These are phyloP conservation scores for Cheirogaleus medius DNA, from an alignment of 2,113 vertebrate genomes.

Conservation along the genomic window DNA sequence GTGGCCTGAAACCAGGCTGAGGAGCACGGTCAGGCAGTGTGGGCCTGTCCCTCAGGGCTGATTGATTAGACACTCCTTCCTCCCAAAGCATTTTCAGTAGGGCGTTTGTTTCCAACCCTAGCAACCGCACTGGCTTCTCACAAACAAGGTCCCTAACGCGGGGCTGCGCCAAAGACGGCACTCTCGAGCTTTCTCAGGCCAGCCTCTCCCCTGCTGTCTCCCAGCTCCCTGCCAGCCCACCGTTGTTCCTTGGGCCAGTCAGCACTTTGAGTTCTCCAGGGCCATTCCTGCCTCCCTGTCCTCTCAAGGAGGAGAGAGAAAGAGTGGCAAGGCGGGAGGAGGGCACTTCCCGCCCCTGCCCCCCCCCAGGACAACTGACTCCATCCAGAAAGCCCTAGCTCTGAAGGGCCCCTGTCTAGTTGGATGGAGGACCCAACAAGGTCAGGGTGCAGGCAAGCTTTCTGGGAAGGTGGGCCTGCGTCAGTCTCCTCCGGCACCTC, in stretches of 20 bases:
- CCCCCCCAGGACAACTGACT: fast-evolving
- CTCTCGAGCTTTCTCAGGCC: neutral
- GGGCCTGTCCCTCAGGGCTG: neutral
- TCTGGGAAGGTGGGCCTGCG: neutral
- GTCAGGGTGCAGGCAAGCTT: neutral
- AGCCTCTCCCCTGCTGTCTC: fast-evolving
- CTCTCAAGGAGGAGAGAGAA: neutral
- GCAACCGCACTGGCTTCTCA: neutral
- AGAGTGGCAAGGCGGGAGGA: neutral
- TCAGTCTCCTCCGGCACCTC: neutral
- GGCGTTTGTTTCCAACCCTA: conserved; percentile 30
- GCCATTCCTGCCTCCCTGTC: no score
- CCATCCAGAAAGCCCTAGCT: neutral
- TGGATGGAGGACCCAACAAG: no score
- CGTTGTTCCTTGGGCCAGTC: neutral
- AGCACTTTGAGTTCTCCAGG: neutral
- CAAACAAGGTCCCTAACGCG: neutral
- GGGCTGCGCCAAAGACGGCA: neutral
- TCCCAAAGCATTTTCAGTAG: neutral
- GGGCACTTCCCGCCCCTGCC: no score
- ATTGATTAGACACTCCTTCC: neutral
- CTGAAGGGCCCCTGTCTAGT: neutral
- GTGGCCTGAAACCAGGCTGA: conserved; percentile 58
- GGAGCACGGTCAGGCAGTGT: neutral
- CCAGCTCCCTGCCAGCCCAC: neutral